Conservation (phyloP, 1,140 invertebrate species). For the Caenorhabditis tropicalis region DNA sequence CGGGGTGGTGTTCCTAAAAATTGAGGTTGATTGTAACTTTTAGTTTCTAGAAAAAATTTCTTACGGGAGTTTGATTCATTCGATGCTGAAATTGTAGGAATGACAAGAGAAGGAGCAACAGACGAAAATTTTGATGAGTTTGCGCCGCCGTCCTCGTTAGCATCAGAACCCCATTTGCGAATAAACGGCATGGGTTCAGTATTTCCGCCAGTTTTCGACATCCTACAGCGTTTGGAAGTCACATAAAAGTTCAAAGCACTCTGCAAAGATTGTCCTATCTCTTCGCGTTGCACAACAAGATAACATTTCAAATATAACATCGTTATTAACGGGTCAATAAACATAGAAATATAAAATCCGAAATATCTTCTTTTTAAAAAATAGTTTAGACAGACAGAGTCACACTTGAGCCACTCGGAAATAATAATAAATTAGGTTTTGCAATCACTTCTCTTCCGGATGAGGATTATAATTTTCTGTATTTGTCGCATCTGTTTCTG, state of each 20-base stretch:
- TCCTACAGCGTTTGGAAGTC: neutral
- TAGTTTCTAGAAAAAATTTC: neutral
- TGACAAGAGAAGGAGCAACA: neutral
- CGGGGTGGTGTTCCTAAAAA: constrained; percentile 36
- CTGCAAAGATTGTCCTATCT: too few relatives aligned
- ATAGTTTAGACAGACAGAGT: neutral
- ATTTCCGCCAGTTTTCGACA: constrained; percentile 65
- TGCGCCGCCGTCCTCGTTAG: neutral
- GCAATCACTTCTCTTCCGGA: neutral
- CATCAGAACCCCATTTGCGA: constrained; percentile 62
- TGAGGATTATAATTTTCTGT: constrained; percentile 3
- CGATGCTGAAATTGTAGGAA: neutral
- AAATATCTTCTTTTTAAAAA: neutral
- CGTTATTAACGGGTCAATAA: neutral
- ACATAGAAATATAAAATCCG: neutral
- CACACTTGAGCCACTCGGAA: neutral
- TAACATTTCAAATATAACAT: neutral
- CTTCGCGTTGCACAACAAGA: too few relatives aligned
- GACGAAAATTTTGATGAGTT: neutral
- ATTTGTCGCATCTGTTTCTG: neutral
- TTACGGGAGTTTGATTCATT: neutral
- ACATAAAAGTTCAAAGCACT: too few relatives aligned
- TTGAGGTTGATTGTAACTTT: neutral
- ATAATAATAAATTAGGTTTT: neutral
- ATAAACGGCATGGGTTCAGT: constrained; percentile 69